A percentile compares a stretch with the other conserved stretches of the same genome.
Conservation (phyloP, 2,113 vertebrate species). For the Antennarius striatus region DNA sequence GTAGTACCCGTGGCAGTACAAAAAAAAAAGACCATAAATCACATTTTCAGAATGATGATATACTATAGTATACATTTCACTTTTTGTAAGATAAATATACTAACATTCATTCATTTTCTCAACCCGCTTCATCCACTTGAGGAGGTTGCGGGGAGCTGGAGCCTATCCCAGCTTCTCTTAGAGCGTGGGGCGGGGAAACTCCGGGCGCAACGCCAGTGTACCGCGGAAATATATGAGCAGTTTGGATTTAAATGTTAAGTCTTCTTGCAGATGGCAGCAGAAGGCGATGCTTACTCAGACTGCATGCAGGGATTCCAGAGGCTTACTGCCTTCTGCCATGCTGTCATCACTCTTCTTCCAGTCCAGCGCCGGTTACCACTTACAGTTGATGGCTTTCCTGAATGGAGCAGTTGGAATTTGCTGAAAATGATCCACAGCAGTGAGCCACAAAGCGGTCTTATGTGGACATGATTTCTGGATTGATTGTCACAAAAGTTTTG, state of each 20-base stretch:
- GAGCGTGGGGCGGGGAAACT: too few species aligned
- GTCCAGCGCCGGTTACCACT: not conserved
- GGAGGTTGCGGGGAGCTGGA: too few species aligned
- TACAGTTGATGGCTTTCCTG: not conserved
- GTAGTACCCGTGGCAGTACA: too few species aligned
- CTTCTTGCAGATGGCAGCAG: slow-evolving; percentile 45
- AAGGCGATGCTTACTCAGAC: slow-evolving; percentile 22
- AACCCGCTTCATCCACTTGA: too few species aligned
- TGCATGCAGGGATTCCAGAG: slow-evolving; percentile 19
- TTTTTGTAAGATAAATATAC: too few species aligned
- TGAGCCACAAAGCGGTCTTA: not conserved
- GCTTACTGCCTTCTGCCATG: slow-evolving; percentile 26
- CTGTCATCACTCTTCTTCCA: slow-evolving; percentile 2
- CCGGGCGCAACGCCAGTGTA: too few species aligned
- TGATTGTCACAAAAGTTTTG: not conserved
- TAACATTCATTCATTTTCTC: too few species aligned
- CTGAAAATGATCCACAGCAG: not conserved
- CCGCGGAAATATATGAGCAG: not conserved
- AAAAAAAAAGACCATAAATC: too few species aligned
- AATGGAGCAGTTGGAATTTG: not conserved
- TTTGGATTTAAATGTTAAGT: slow-evolving; percentile 15
- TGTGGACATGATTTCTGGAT: not conserved
- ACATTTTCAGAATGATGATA: too few species aligned
- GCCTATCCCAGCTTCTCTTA: too few species aligned
- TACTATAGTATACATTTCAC: too few species aligned